Conservation (phyloP, 2,797 vertebrate genomes). For the Rhinella marina region DNA sequence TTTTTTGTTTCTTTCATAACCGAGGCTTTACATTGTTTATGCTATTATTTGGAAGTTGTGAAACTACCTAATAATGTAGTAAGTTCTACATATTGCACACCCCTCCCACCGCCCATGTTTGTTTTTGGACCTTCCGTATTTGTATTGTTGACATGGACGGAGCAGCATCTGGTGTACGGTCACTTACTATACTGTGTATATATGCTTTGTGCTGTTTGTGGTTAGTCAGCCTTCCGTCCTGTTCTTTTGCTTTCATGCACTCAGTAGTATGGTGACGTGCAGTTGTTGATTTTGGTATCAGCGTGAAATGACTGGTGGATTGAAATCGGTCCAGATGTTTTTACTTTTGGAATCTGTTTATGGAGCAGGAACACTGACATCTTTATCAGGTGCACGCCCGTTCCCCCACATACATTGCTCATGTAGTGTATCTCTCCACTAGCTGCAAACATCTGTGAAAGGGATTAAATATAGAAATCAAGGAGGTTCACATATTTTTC, state of each 20-base stretch:
- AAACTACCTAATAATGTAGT: background rate
- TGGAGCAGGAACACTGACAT: slow-evolving; percentile 7
- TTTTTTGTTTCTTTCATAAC: slow-evolving; percentile 6
- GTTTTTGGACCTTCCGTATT: background rate
- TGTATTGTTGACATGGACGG: background rate
- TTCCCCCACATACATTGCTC: background rate
- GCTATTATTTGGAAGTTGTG: background rate
- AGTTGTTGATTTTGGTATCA: background rate
- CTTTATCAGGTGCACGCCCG: slow-evolving; percentile 1
- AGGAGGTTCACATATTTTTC: no score
- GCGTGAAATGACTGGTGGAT: background rate
- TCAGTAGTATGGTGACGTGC: background rate
- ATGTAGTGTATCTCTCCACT: background rate
- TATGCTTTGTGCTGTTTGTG: background rate
- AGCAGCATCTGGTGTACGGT: background rate
- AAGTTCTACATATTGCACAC: background rate
- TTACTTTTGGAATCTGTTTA: background rate
- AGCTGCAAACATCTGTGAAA: slow-evolving; percentile 10
- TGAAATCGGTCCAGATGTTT: slow-evolving; percentile 3
- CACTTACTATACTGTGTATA: background rate
- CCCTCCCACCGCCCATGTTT: background rate
- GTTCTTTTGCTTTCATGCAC: background rate
- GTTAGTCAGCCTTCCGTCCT: no score
- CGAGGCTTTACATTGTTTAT: slow-evolving; percentile 2
- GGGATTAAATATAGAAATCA: background rate